These are phyloP conservation scores for Trematomus bernacchii DNA, from an alignment of 2,797 vertebrate species.

Conservation along the genomic window DNA sequence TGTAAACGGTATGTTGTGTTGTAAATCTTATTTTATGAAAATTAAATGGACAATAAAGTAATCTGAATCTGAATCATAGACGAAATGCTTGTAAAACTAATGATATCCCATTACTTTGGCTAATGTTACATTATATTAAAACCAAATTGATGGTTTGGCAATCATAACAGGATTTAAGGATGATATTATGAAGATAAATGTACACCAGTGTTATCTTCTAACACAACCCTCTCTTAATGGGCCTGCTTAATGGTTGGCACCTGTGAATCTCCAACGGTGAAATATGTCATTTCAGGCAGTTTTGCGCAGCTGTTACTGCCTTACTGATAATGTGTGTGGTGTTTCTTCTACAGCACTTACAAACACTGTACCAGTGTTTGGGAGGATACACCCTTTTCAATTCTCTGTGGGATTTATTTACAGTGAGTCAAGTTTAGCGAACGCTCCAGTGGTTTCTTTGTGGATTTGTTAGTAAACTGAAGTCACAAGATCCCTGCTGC, in stretches of 20 bases:
- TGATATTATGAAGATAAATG: not conserved
- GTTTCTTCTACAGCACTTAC: not conserved
- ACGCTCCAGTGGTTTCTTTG: not conserved
- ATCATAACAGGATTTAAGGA: not conserved
- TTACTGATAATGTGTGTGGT: not conserved
- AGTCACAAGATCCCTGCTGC: not conserved
- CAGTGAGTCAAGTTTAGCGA: not conserved
- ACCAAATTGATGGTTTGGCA: not conserved
- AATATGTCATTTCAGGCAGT: constrained; percentile 6
- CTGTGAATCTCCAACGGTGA: not conserved
- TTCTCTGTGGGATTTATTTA: not conserved
- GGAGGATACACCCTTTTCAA: not conserved
- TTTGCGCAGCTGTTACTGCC: constrained; percentile 13
- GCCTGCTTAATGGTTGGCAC: not conserved
- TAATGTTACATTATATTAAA: not conserved
- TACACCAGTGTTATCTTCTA: not conserved
- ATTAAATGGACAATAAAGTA: too few species aligned
- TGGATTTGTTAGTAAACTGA: constrained; percentile 11
- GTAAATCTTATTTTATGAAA: too few species aligned
- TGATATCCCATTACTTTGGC: not conserved
- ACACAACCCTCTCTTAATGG: not conserved
- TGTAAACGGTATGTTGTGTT: too few species aligned
- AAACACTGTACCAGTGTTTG: not conserved
- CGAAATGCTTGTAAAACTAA: not conserved
- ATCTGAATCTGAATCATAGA: not conserved